Percentiles rank a stretch among this genome's conserved stretches.
Evolutionary conservation across 1,140 invertebrate species (phyloP).

Genomic region (Sinella curviseta): DNA sequence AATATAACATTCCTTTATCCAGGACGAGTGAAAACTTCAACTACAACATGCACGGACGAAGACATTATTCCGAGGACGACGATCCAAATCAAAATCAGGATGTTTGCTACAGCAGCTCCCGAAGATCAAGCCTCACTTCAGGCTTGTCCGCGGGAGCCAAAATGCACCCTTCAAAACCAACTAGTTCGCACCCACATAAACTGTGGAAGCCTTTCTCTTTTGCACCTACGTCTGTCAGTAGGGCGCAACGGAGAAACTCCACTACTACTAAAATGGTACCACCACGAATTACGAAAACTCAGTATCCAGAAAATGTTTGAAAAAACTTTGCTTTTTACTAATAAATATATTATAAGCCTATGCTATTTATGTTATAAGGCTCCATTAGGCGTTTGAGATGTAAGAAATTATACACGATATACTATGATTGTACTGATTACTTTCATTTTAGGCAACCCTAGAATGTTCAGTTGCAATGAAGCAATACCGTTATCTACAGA

Average conservation of each 20-base stretch:
- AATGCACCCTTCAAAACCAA: neutral
- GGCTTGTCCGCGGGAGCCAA: neutral
- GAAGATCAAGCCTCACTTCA: conserved; percentile 46
- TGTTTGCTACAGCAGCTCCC: conserved; percentile 17
- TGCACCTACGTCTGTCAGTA: conserved; percentile 34
- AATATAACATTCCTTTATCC: conserved; percentile 21
- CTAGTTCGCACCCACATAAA: conserved; percentile 33
- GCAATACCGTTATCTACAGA: too few species aligned
- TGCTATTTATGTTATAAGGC: too few species aligned
- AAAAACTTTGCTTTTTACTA: neutral
- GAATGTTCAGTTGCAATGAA: too few species aligned
- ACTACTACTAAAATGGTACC: conserved; percentile 30
- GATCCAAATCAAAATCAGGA: conserved; percentile 32
- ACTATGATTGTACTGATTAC: too few species aligned
- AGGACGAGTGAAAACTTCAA: conserved; percentile 21
- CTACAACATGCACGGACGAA: conserved; percentile 15
- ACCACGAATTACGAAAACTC: conserved; percentile 38
- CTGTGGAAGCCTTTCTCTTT: conserved; percentile 46
- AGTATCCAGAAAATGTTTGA: conserved; percentile 46
- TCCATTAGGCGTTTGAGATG: too few species aligned
- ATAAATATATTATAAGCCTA: neutral
- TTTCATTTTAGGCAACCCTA: too few species aligned
- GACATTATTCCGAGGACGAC: conserved; percentile 20
- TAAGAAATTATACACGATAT: too few species aligned
- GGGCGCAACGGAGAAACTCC: conserved; percentile 1